These are phyloP conservation scores for Subacronicta megacephala DNA, from an alignment of 2,888 invertebrate species.

Conservation along the genomic window DNA sequence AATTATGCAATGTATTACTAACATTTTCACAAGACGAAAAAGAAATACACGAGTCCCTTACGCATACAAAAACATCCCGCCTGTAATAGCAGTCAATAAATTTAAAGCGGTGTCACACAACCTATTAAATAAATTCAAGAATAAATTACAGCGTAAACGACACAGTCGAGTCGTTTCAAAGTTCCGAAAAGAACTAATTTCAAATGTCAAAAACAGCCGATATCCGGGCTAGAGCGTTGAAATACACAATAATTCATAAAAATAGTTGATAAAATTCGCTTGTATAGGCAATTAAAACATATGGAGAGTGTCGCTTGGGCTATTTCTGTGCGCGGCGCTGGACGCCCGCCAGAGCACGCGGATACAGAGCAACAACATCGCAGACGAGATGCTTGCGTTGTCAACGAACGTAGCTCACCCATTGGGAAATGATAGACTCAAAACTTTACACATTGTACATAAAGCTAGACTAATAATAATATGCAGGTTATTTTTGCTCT, in stretches of 20 bases:
- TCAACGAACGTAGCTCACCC: slow-evolving; percentile 25
- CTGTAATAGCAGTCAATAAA: slow-evolving; percentile 20
- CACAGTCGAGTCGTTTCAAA: slow-evolving; percentile 28
- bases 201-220: slow-evolving; percentile 30
- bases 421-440: slow-evolving; percentile 7
- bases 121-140: slow-evolving; percentile 32
- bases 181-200: slow-evolving; percentile 3
- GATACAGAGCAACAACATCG: slow-evolving; percentile 37
- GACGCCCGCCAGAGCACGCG: slow-evolving; percentile 66
- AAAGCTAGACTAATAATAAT: too few relatives aligned
- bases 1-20: too few relatives aligned
- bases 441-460: neutral
- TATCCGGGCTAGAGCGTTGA: slow-evolving; percentile 46
- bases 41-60: slow-evolving; percentile 3
- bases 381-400: slow-evolving; percentile 37
- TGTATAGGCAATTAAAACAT: slow-evolving; percentile 70
- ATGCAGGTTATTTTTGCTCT: too few relatives aligned
- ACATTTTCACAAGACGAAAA: slow-evolving; percentile 10
- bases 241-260: slow-evolving; percentile 60
- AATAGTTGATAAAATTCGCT: slow-evolving; percentile 62
- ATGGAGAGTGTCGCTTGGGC: slow-evolving; percentile 69
- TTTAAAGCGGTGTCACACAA: slow-evolving; percentile 22
- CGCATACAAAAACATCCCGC: slow-evolving; percentile 14
- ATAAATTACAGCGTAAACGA: slow-evolving; percentile 17
- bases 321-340: slow-evolving; percentile 73